These are phyloP conservation scores for Hirtodrosophila trivittata DNA, from an alignment of 2,888 invertebrate species.

Conservation along the genomic window DNA sequence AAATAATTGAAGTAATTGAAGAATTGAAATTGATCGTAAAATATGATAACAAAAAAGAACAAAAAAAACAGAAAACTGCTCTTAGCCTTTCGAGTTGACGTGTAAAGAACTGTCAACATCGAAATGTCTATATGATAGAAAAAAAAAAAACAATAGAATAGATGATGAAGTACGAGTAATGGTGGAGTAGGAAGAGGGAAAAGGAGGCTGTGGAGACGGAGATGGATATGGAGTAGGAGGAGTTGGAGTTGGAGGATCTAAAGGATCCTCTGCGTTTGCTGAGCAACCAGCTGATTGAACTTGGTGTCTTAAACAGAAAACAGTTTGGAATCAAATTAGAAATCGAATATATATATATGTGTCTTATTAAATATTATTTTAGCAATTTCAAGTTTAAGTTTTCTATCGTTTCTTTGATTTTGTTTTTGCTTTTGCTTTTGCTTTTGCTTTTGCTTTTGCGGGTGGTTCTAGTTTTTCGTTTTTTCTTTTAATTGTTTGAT, in stretches of 20 bases:
- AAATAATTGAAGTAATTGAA: too few relatives aligned
- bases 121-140: too few relatives aligned
- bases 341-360: too few relatives aligned
- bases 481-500: conserved; percentile 40
- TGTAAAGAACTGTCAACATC: too few relatives aligned
- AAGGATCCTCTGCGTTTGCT: conserved; percentile 29
- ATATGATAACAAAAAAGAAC: conserved; percentile 18
- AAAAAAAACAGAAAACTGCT: conserved; percentile 27
- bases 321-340: too few relatives aligned
- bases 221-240: conserved; percentile 13
- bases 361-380: not conserved
- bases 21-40: conserved; percentile 8
- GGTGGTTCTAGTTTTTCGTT: conserved; percentile 42
- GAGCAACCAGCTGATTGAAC: conserved; percentile 7
- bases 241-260: not conserved
- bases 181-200: too few relatives aligned
- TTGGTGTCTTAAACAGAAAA: too few relatives aligned
- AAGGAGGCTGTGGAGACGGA: too few relatives aligned
- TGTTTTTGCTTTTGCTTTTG: not conserved
- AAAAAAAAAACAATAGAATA: too few relatives aligned
- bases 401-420: not conserved
- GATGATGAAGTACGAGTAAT: too few relatives aligned
- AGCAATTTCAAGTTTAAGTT: not conserved
- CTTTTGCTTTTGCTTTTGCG: not conserved
- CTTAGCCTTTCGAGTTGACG: conserved; percentile 1